A percentile compares a stretch with the other conserved stretches of the same genome.
phyloP scores from a whole-genome alignment of 1,140 invertebrate genomes.

The Alviniconcha marisindica region DNA sequence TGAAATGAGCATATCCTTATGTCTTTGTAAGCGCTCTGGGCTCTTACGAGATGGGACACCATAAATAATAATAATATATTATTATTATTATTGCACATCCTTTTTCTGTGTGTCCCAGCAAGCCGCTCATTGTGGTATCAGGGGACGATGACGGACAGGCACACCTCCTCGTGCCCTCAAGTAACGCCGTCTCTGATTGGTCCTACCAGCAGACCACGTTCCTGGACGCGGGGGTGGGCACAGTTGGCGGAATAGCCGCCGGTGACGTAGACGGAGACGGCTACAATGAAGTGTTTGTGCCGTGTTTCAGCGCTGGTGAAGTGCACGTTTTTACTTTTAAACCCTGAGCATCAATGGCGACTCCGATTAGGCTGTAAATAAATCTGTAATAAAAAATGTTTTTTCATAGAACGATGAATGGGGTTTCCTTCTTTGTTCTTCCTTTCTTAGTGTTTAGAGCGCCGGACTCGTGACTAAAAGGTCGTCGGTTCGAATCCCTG shows the following conservation, averaged over 20 bases:
- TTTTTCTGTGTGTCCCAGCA: conserved; percentile 29
- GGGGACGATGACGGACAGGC: conserved; percentile 75
- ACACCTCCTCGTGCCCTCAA: conserved; percentile 68
- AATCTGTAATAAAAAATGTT: too few species aligned
- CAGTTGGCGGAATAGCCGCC: conserved; percentile 66
- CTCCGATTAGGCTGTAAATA: too few species aligned
- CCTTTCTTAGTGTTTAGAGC: too few species aligned
- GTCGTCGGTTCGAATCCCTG: too few species aligned
- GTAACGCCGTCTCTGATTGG: conserved; percentile 67
- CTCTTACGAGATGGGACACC: too few species aligned
- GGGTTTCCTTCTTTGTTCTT: too few species aligned
- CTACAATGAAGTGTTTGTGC: conserved; percentile 72
- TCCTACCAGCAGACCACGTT: conserved; percentile 64
- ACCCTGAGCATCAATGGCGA: conserved; percentile 34
- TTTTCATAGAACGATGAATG: too few species aligned
- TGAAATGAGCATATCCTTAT: too few species aligned
- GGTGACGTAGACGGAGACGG: conserved; percentile 74
- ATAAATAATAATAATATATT: too few species aligned
- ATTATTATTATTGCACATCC: background rate
- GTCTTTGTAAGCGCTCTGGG: too few species aligned
- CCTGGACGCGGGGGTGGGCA: conserved; percentile 42
- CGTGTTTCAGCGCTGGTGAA: conserved; percentile 65
- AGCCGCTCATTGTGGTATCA: conserved; percentile 71
- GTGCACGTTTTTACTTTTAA: conserved; percentile 72
- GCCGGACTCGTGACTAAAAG: too few species aligned